Conservation (phyloP, 35 echinoderm and acorn worm genomes). For the Patiria miniata region DNA sequence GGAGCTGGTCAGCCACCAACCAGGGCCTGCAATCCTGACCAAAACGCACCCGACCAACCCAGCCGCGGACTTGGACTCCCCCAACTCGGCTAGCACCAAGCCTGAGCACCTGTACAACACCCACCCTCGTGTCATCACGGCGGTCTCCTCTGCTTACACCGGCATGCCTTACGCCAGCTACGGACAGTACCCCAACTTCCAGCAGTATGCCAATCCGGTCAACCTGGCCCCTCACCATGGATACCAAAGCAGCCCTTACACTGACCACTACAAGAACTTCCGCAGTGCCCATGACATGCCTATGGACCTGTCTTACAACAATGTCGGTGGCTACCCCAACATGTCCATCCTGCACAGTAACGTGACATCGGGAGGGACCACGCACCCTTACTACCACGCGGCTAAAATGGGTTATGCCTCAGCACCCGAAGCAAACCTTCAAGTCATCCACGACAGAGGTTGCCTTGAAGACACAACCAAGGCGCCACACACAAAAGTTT, state of each 20-base stretch:
- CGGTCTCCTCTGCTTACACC: slow-evolving; percentile 71
- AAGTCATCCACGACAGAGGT: slow-evolving; percentile 40
- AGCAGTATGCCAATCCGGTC: slow-evolving; percentile 70
- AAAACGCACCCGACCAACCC: background rate
- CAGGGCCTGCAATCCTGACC: background rate
- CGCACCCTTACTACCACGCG: slow-evolving; percentile 42
- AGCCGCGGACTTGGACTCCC: slow-evolving; percentile 29
- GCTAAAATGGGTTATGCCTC: slow-evolving; percentile 32
- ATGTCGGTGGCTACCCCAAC: slow-evolving; percentile 64
- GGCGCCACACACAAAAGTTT: slow-evolving; percentile 35
- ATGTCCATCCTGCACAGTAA: slow-evolving; percentile 47
- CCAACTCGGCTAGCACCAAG: slow-evolving; percentile 35
- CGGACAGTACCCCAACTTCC: slow-evolving; percentile 79
- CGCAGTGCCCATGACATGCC: slow-evolving; percentile 87
- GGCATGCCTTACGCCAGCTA: slow-evolving; percentile 89
- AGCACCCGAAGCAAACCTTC: slow-evolving; percentile 21
- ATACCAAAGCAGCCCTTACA: slow-evolving; percentile 76
- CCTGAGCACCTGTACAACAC: slow-evolving; percentile 78
- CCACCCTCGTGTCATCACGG: slow-evolving; percentile 47
- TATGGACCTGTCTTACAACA: slow-evolving; percentile 93
- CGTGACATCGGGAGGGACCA: slow-evolving; percentile 17
- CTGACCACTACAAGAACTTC: slow-evolving; percentile 73
- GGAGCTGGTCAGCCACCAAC: background rate
- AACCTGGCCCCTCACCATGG: slow-evolving; percentile 63
- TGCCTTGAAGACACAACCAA: slow-evolving; percentile 21